These are phyloP conservation scores for Cosmia trapezina DNA, from an alignment of 2,888 invertebrate genomes.

Conservation along the genomic window DNA sequence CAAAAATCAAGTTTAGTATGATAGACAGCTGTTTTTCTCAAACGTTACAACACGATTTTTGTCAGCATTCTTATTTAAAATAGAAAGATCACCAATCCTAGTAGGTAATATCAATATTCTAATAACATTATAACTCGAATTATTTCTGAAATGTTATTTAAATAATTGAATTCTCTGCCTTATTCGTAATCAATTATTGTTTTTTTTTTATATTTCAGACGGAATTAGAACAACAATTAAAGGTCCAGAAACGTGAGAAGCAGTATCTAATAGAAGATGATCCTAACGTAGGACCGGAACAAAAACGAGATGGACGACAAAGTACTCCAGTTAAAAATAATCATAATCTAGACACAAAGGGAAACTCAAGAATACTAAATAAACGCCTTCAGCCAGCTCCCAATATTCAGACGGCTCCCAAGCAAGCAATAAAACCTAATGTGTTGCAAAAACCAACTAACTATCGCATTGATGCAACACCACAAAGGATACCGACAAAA, in stretches of 20 bases:
- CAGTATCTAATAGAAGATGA: constrained; percentile 49
- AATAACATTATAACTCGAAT: not conserved
- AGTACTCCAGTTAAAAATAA: constrained; percentile 22
- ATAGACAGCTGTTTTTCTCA: not conserved
- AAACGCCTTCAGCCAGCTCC: constrained; percentile 13
- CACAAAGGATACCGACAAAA: constrained; percentile 41
- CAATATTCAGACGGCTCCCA: constrained; percentile 7
- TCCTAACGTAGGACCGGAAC: constrained; percentile 16
- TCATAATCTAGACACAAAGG: constrained; percentile 13
- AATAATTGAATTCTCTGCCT: not conserved
- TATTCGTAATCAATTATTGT: not conserved
- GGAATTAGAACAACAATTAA: constrained; percentile 26
- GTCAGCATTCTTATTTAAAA: not conserved
- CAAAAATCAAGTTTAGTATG: not conserved
- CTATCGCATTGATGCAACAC: constrained; percentile 21
- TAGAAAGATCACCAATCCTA: not conserved
- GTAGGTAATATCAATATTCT: too few species aligned
- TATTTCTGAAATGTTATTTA: not conserved
- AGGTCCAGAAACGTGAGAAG: constrained; percentile 48
- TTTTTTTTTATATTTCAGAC: constrained; percentile 25
- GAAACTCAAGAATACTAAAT: constrained; percentile 26
- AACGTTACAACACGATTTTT: not conserved
- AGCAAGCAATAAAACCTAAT: constrained; percentile 15
- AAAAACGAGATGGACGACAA: constrained; percentile 49
- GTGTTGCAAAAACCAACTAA: constrained; percentile 8